A percentile compares a stretch with the other conserved stretches of the same genome.
These are phyloP conservation scores for Holotrichia oblita DNA, from an alignment of 1,140 invertebrate species.

Conservation along the genomic window DNA sequence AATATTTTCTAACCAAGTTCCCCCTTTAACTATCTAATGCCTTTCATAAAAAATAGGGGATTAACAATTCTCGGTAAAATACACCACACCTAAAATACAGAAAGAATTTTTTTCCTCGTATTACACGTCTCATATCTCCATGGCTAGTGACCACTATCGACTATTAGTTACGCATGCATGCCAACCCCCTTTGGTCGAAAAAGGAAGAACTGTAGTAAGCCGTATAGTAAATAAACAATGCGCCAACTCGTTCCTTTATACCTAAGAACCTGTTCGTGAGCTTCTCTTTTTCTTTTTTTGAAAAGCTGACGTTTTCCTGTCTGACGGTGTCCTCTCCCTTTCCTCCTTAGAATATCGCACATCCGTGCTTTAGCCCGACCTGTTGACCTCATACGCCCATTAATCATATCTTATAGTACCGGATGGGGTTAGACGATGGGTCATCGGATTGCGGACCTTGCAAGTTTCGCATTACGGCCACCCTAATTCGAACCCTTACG, in stretches of 20 bases:
- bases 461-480: not conserved
- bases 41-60: constrained; percentile 1
- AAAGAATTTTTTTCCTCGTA: no score
- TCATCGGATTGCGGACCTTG: not conserved
- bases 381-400: constrained; percentile 38
- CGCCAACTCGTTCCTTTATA: constrained; percentile 27
- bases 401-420: constrained; percentile 38
- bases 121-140: not conserved
- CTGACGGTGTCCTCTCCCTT: constrained; percentile 26
- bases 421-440: not conserved
- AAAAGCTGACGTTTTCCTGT: constrained; percentile 36
- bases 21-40: constrained; percentile 12
- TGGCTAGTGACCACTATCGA: constrained; percentile 26
- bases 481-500: not conserved
- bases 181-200: constrained; percentile 20
- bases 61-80: constrained; percentile 21
- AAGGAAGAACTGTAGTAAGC: constrained; percentile 18
- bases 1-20: no score
- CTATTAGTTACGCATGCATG: constrained; percentile 36
- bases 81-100: constrained; percentile 2
- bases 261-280: constrained; percentile 29
- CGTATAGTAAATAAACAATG: constrained; percentile 36
- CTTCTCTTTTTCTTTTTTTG: constrained; percentile 5
- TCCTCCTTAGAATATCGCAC: constrained; percentile 18
- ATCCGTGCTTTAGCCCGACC: constrained; percentile 32